Evolutionary conservation across 2,888 invertebrate species (phyloP).

Genomic region (Calliphora vomitoria): DNA sequence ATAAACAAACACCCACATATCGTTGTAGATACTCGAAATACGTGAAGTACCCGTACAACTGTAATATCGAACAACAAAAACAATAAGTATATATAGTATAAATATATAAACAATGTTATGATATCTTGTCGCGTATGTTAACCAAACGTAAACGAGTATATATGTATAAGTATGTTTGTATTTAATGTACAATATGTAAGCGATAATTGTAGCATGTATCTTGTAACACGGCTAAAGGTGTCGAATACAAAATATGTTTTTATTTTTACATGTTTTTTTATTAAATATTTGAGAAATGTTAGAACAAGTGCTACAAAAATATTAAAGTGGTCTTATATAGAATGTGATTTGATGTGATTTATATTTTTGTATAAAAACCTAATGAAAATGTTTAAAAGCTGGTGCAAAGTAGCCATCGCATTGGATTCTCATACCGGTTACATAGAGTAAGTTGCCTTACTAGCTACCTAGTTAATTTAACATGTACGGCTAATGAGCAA

Average conservation of each 20-base stretch:
- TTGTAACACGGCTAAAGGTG: neutral
- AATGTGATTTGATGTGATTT: no score
- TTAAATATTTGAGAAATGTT: neutral
- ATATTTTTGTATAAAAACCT: no score
- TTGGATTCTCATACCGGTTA: no score
- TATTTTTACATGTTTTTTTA: neutral
- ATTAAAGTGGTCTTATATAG: no score
- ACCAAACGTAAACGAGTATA: neutral
- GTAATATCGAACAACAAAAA: neutral
- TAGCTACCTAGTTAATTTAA: no score
- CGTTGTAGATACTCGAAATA: neutral
- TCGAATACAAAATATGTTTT: conserved; percentile 21
- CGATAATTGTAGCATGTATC: neutral
- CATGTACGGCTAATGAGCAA: no score
- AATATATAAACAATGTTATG: conserved; percentile 16
- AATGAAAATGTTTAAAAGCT: no score
- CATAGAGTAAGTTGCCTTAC: no score
- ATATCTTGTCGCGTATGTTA: neutral
- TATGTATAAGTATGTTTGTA: neutral
- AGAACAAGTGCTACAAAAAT: no score
- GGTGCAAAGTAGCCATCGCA: no score
- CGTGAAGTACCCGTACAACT: neutral
- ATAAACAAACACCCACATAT: conserved; percentile 13
- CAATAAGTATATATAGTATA: neutral
- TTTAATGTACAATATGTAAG: neutral